Percentiles rank a stretch among this genome's conserved stretches.
phyloP scores from a whole-genome alignment of 2,888 invertebrate species.

The Phaonia tiefii region DNA sequence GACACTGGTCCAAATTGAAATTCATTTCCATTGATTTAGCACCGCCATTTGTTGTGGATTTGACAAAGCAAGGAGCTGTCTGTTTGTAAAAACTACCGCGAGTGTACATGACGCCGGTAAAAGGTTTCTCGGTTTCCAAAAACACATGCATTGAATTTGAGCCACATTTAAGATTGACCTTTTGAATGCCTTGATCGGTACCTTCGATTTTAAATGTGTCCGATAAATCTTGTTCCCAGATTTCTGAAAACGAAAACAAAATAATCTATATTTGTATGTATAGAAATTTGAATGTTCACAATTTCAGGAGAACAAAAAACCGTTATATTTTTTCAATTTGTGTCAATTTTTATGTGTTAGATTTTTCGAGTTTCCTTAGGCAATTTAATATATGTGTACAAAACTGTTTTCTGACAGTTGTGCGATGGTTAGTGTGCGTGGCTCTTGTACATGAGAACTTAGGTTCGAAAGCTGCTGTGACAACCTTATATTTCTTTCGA shows the following conservation, averaged over 20 bases:
- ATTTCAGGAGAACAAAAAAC: no score
- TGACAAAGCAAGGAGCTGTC: conserved; percentile 82
- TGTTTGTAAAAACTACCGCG: conserved; percentile 84
- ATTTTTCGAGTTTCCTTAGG: no score
- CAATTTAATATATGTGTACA: no score
- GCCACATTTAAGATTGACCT: conserved; percentile 83
- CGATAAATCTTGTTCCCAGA: conserved; percentile 82
- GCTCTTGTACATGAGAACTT: no score
- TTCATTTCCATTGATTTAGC: conserved; percentile 82
- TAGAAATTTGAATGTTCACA: no score
- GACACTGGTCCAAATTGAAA: conserved; percentile 83
- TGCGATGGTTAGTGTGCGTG: no score
- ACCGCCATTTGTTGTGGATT: conserved; percentile 79
- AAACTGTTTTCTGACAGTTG: no score
- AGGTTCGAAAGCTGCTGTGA: no score
- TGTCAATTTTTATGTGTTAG: no score
- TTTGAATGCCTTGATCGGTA: conserved; percentile 82
- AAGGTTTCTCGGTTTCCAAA: conserved; percentile 82
- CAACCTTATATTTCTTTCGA: no score
- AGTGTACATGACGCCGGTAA: conserved; percentile 84
- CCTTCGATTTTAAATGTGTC: conserved; percentile 83
- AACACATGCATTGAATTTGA: conserved; percentile 82
- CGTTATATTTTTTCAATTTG: no score
- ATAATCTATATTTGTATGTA: neutral
- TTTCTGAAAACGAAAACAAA: conserved; percentile 71